A percentile compares a stretch with the other conserved stretches of the same genome.
Evolutionary conservation across 2,797 vertebrate species (phyloP).

Genomic region (Myotis planiceps): DNA sequence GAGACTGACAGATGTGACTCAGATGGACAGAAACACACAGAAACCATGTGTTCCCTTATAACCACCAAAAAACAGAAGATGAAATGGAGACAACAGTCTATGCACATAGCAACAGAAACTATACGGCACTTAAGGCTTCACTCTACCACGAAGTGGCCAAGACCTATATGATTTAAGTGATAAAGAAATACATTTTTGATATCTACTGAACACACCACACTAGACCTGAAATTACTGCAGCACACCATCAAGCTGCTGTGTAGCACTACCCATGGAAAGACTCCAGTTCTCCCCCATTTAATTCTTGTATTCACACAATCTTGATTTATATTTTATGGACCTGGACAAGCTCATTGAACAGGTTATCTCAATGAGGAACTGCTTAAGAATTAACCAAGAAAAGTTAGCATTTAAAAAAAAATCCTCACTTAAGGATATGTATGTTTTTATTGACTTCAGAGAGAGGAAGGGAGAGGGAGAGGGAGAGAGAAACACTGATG

Average conservation of each 20-base stretch:
- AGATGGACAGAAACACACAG: background rate
- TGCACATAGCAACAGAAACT: background rate
- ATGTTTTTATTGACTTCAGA: too few relatives aligned
- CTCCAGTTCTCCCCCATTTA: background rate
- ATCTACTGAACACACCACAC: too few relatives aligned
- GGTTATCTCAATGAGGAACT: background rate
- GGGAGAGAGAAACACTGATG: too few relatives aligned
- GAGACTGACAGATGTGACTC: too few relatives aligned
- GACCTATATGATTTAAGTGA: background rate
- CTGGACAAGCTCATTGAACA: background rate
- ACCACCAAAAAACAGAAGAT: background rate
- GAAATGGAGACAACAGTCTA: background rate
- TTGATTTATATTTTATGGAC: rapidly evolving
- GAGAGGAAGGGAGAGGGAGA: too few relatives aligned
- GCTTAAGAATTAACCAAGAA: background rate
- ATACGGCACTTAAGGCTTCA: background rate
- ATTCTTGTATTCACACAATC: rapidly evolving
- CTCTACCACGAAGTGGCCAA: background rate
- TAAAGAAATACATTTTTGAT: background rate
- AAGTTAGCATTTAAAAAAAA: background rate
- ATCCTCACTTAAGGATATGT: background rate
- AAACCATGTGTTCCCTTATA: background rate
- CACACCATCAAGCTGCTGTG: rapidly evolving
- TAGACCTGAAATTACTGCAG: background rate
- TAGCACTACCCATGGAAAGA: background rate